phyloP scores from a whole-genome alignment of 2,888 invertebrate genomes.

The Dermolepida albohirtum region DNA sequence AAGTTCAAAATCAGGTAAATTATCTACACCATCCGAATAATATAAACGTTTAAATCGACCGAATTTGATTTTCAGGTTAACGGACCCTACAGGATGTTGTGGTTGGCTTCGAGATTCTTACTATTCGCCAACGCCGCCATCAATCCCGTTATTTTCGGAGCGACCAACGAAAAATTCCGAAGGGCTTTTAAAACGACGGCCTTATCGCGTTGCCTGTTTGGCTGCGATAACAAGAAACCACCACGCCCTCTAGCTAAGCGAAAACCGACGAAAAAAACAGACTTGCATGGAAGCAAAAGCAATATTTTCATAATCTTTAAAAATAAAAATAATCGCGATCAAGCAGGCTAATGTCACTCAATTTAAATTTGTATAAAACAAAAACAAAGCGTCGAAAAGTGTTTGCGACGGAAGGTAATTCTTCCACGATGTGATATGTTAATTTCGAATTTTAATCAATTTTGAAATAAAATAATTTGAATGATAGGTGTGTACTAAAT shows the following conservation, averaged over 20 bases:
- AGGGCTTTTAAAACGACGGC: constrained; percentile 70
- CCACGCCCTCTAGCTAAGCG: constrained; percentile 7
- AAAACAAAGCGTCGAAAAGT: too few species aligned
- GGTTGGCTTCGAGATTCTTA: constrained; percentile 77
- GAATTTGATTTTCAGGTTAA: constrained; percentile 65
- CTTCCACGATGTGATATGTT: too few species aligned
- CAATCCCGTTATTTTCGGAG: constrained; percentile 83
- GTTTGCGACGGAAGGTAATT: too few species aligned
- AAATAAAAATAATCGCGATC: constrained; percentile 10
- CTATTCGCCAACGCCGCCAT: constrained; percentile 79
- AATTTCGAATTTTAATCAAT: too few species aligned
- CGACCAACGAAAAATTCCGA: constrained; percentile 77
- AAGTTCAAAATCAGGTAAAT: constrained; percentile 62
- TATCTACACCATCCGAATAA: too few species aligned
- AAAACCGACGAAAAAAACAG: constrained; percentile 43
- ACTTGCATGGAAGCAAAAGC: constrained; percentile 42
- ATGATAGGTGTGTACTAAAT: too few species aligned
- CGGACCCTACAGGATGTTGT: constrained; percentile 70
- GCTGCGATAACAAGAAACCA: constrained; percentile 37
- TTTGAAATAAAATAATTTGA: too few species aligned
- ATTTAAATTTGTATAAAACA: too few species aligned
- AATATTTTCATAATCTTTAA: constrained; percentile 48
- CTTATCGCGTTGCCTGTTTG: constrained; percentile 32
- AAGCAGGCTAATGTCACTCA: too few species aligned
- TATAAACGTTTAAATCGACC: neutral